These are phyloP conservation scores for Polydrusus cervinus DNA, from an alignment of 2,888 invertebrate species.

Conservation along the genomic window DNA sequence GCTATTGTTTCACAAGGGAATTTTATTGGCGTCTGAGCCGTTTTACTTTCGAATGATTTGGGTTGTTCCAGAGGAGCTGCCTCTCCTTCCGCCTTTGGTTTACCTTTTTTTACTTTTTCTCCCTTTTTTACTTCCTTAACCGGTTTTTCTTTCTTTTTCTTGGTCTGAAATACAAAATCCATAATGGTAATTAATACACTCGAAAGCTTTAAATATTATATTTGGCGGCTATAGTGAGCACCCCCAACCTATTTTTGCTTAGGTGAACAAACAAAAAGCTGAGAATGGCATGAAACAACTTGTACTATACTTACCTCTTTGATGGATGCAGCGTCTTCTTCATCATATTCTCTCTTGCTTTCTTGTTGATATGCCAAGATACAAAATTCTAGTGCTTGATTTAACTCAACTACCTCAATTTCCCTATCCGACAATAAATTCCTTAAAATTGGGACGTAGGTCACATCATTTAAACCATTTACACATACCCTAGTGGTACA, in stretches of 20 bases:
- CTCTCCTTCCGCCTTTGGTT: conserved; percentile 14
- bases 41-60: conserved; percentile 66
- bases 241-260: no score
- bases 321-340: conserved; percentile 63
- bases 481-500: conserved; percentile 64
- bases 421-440: conserved; percentile 62
- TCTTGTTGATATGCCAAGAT: conserved; percentile 66
- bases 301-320: conserved; percentile 22
- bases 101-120: conserved; percentile 25
- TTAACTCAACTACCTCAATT: conserved; percentile 65
- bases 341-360: conserved; percentile 56
- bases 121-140: conserved; percentile 53
- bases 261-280: no score
- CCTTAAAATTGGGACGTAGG: conserved; percentile 62
- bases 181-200: no score
- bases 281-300: no score
- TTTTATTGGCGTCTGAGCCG: conserved; percentile 77
- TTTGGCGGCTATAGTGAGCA: no score
- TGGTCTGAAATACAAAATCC: conserved; percentile 59
- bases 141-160: conserved; percentile 58
- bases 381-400: conserved; percentile 72
- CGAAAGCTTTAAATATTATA: no score
- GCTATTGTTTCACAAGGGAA: conserved; percentile 76
- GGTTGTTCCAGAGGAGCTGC: background rate
- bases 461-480: conserved; percentile 63